phyloP scores from a whole-genome alignment of 2,888 invertebrate species.

The Scaptomyza caliginosa region DNA sequence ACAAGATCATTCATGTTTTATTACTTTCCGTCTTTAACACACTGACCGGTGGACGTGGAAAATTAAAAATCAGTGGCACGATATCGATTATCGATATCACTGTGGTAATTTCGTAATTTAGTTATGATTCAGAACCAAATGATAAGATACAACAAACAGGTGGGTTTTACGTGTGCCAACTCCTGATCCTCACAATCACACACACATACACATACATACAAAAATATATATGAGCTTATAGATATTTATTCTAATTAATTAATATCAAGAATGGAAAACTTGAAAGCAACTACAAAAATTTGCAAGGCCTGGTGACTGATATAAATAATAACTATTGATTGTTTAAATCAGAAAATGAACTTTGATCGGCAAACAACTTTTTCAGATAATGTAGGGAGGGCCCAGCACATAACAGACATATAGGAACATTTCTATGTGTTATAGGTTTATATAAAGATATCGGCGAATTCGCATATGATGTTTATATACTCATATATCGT shows the following conservation, averaged over 20 bases:
- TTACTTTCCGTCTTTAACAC: not conserved
- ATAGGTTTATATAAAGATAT: conserved; percentile 3
- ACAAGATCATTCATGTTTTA: conserved; percentile 65
- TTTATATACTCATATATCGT: not conserved
- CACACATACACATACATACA: not conserved
- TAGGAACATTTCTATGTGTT: not conserved
- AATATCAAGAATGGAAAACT: conserved; percentile 33
- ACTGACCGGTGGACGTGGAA: conserved; percentile 26
- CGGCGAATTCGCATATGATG: not conserved
- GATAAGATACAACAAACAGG: conserved; percentile 40
- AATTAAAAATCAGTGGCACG: conserved; percentile 17
- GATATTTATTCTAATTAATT: conserved; percentile 54
- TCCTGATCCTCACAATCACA: conserved; percentile 1
- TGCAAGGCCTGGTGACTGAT: conserved; percentile 42
- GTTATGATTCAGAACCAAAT: conserved; percentile 22
- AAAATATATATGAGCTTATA: not conserved
- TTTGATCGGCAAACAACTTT: conserved; percentile 33
- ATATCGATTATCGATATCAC: conserved; percentile 40
- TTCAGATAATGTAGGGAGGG: conserved; percentile 11
- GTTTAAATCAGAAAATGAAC: conserved; percentile 29
- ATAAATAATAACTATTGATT: conserved; percentile 25
- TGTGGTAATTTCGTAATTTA: conserved; percentile 38
- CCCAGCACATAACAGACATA: not conserved
- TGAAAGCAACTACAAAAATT: conserved; percentile 4
- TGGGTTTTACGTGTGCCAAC: conserved; percentile 14